These are phyloP conservation scores for Apaloderma vittatum DNA, from an alignment of 2,113 vertebrate genomes.

Conservation along the genomic window DNA sequence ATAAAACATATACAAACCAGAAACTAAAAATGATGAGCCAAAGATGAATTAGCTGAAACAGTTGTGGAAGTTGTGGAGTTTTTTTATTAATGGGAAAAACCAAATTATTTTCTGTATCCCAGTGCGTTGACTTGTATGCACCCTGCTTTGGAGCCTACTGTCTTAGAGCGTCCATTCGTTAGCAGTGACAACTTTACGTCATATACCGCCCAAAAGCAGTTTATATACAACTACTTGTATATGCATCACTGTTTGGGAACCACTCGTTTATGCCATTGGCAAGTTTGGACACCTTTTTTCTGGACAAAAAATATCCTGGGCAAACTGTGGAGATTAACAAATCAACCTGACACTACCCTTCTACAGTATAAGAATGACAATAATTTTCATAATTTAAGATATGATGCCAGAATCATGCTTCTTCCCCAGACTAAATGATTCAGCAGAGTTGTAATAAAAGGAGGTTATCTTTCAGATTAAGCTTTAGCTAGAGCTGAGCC, in stretches of 20 bases:
- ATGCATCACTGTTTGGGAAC: not conserved
- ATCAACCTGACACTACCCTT: not conserved
- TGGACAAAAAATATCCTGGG: not conserved
- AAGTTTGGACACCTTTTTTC: not conserved
- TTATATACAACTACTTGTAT: not conserved
- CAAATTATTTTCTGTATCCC: not conserved
- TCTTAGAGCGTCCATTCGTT: not conserved
- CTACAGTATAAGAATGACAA: not conserved
- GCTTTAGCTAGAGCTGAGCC: constrained; percentile 1
- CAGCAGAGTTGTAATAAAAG: not conserved
- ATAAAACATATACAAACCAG: not conserved
- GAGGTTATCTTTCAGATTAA: not conserved
- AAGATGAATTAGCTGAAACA: not conserved
- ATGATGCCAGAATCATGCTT: not conserved
- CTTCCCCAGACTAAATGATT: not conserved
- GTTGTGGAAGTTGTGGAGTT: too few species aligned
- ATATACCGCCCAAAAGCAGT: not conserved
- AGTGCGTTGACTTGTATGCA: not conserved
- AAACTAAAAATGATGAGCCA: not conserved
- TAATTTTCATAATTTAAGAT: not conserved
- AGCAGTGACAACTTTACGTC: not conserved
- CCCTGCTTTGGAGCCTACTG: not conserved
- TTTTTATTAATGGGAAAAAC: not conserved
- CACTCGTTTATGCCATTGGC: not conserved
- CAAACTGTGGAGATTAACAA: not conserved